These are phyloP conservation scores for Seira ritae DNA, from an alignment of 2,888 invertebrate genomes.

Conservation along the genomic window DNA sequence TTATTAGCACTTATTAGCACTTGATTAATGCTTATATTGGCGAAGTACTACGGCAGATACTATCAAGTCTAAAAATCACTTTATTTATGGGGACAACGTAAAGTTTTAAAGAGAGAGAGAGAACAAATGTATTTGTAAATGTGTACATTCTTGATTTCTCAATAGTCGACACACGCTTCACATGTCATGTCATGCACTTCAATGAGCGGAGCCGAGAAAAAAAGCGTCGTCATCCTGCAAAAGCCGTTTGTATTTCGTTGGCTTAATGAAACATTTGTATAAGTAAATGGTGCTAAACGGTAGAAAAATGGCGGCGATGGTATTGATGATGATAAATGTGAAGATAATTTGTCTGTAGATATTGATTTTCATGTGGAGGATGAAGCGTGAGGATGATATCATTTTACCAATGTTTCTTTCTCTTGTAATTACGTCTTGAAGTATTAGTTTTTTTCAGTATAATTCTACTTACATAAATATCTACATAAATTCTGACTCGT, in stretches of 20 bases:
- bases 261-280: constrained; percentile 37
- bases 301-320: constrained; percentile 1
- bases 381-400: neutral
- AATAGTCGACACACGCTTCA: constrained; percentile 36
- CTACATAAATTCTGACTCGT: no score
- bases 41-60: neutral
- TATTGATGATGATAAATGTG: constrained; percentile 7
- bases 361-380: neutral
- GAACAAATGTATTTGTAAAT: neutral
- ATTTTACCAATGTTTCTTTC: neutral
- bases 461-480: no score
- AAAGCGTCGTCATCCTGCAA: constrained; percentile 9
- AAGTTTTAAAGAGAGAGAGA: neutral
- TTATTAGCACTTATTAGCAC: constrained; percentile 61
- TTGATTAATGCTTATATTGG: constrained; percentile 46
- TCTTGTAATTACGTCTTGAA: no score
- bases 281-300: constrained; percentile 47
- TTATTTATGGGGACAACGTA: neutral
- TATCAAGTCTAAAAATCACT: constrained; percentile 11
- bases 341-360: constrained; percentile 1
- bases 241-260: constrained; percentile 22
- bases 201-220: constrained; percentile 2
- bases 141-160: constrained; percentile 18
- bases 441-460: no score
- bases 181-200: constrained; percentile 21